Evolutionary conservation across 2,888 invertebrate species (phyloP).

Genomic region (Macrophya alboannulata): DNA sequence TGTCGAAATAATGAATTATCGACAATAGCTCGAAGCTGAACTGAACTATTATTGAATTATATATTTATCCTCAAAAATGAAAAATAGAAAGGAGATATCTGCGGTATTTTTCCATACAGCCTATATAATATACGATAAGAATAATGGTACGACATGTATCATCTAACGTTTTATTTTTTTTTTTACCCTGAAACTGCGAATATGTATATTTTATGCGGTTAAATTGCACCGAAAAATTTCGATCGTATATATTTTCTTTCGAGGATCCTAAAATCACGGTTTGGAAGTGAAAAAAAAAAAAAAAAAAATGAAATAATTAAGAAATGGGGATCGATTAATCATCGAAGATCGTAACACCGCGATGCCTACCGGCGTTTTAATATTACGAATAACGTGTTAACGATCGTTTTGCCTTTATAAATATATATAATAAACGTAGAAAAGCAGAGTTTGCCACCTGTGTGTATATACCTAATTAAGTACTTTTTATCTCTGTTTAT

Average conservation of each 20-base stretch:
- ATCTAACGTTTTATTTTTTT: background rate
- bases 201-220: background rate
- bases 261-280: background rate
- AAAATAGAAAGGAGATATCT: conserved; percentile 42
- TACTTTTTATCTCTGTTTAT: conserved; percentile 4
- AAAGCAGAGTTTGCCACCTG: background rate
- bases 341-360: background rate
- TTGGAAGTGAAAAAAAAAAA: background rate
- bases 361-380: background rate
- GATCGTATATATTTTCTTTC: background rate
- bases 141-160: background rate
- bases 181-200: background rate
- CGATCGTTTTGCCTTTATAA: background rate
- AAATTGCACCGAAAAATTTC: background rate
- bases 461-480: background rate
- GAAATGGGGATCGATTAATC: background rate
- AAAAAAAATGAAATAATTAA: background rate
- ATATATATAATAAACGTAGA: background rate
- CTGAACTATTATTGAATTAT: background rate
- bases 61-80: background rate
- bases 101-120: background rate
- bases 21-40: conserved; percentile 25
- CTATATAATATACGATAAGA: background rate
- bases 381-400: background rate
- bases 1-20: background rate